Conservation (phyloP, 2,888 invertebrate genomes). For the Seira musarum region DNA sequence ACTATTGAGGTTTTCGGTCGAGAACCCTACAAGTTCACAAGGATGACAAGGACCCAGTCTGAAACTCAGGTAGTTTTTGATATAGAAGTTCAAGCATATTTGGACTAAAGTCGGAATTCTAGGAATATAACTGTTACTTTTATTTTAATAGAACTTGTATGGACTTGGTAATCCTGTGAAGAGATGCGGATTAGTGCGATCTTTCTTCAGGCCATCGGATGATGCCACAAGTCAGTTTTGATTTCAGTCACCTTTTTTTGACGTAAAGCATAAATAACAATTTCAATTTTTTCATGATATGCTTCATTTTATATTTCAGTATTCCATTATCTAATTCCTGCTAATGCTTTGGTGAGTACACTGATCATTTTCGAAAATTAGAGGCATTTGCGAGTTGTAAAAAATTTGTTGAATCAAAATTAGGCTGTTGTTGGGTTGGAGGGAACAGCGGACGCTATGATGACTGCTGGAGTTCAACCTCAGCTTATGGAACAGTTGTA, state of each 20-base stretch:
- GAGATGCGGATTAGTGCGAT: conserved; percentile 65
- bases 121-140: conserved; percentile 26
- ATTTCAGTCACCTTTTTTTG: too few relatives aligned
- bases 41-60: conserved; percentile 61
- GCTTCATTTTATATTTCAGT: too few relatives aligned
- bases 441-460: conserved; percentile 60
- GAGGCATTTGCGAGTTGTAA: too few relatives aligned
- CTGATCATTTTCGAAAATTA: too few relatives aligned
- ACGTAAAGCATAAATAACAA: too few relatives aligned
- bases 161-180: conserved; percentile 59
- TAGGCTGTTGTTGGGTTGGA: conserved; percentile 63
- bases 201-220: conserved; percentile 67
- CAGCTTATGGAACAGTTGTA: conserved; percentile 52
- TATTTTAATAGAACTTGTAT: conserved; percentile 21
- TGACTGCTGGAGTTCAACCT: conserved; percentile 34
- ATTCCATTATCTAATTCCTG: conserved; percentile 65
- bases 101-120: conserved; percentile 62
- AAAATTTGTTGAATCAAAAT: too few relatives aligned
- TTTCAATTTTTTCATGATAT: too few relatives aligned
- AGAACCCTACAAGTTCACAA: conserved; percentile 64
- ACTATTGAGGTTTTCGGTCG: conserved; percentile 58
- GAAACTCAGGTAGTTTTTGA: too few relatives aligned
- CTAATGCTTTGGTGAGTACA: conserved; percentile 67
- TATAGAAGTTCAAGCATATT: too few relatives aligned
- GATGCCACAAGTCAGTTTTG: conserved; percentile 62